These are phyloP conservation scores for Stomatorhinus ivindoensis DNA, from an alignment of 2,113 vertebrate genomes.

Conservation along the genomic window DNA sequence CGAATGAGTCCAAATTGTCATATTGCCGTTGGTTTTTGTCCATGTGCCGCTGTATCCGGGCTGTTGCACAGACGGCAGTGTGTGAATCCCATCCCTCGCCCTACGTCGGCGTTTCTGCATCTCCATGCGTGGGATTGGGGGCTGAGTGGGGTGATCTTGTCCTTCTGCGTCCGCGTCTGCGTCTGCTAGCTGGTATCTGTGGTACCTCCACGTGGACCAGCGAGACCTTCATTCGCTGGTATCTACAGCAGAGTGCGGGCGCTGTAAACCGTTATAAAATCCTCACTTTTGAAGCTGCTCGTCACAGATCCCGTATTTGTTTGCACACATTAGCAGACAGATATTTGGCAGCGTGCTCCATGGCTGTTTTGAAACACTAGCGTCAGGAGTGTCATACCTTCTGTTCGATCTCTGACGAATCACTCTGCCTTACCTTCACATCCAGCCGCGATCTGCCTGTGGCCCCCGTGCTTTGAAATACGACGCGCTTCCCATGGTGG, in stretches of 20 bases:
- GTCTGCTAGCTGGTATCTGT: not conserved
- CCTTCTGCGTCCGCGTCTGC: not conserved
- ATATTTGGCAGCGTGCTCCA: not conserved
- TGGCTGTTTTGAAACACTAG: constrained; percentile 9
- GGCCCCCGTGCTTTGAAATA: not conserved
- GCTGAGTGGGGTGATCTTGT: not conserved
- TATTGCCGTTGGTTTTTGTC: not conserved
- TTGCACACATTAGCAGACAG: not conserved
- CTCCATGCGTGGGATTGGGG: not conserved
- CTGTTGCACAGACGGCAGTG: not conserved
- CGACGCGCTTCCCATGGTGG: not conserved
- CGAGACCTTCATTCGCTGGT: not conserved
- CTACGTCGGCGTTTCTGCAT: not conserved
- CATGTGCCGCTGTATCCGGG: not conserved
- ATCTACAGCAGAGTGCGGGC: not conserved
- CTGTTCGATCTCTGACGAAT: not conserved
- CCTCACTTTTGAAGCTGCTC: not conserved
- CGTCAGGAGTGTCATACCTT: not conserved
- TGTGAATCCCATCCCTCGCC: not conserved
- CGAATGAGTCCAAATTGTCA: not conserved
- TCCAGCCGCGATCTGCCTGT: not conserved
- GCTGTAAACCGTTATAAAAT: not conserved
- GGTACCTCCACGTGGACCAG: not conserved
- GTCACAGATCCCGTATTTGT: not conserved
- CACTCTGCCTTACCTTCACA: not conserved